Percentiles rank a stretch among this genome's conserved stretches.
phyloP scores from a whole-genome alignment of 1,140 invertebrate species.

The Oryctes rhinoceros region DNA sequence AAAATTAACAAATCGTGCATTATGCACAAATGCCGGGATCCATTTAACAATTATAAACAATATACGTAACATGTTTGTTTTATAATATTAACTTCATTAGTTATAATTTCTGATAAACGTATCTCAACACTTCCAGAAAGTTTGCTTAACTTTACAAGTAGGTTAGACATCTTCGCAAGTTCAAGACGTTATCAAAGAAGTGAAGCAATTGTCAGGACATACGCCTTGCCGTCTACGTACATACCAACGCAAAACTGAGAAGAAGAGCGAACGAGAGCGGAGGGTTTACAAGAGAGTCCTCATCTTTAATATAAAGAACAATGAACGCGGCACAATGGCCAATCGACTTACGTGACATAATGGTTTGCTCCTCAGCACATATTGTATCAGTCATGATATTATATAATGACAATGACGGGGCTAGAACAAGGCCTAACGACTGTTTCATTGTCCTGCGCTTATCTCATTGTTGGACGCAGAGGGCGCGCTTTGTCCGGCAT shows the following conservation, averaged over 20 bases:
- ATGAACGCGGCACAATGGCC: conserved; percentile 51
- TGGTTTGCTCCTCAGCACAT: conserved; percentile 52
- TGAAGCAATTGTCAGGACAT: background rate
- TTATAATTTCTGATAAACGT: background rate
- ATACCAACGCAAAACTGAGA: background rate
- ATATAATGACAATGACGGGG: conserved; percentile 56
- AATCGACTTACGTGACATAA: conserved; percentile 57
- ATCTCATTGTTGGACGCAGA: conserved; percentile 47
- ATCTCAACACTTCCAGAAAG: background rate
- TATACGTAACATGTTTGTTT: too few species aligned
- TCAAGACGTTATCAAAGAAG: conserved; percentile 22
- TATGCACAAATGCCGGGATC: too few species aligned
- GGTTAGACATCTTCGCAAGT: background rate
- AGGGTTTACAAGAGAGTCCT: conserved; percentile 41
- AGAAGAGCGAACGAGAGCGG: conserved; percentile 27
- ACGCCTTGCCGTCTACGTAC: background rate
- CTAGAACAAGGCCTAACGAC: conserved; percentile 53
- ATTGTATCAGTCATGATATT: conserved; percentile 56
- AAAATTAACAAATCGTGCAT: too few species aligned
- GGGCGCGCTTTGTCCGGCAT: conserved; percentile 48
- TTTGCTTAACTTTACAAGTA: background rate
- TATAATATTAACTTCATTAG: too few species aligned
- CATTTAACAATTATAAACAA: too few species aligned
- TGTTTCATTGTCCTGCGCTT: conserved; percentile 50
- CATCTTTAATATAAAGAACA: conserved; percentile 54